Conservation (phyloP, 1,140 invertebrate genomes). For the Brachionus calyciflorus region DNA sequence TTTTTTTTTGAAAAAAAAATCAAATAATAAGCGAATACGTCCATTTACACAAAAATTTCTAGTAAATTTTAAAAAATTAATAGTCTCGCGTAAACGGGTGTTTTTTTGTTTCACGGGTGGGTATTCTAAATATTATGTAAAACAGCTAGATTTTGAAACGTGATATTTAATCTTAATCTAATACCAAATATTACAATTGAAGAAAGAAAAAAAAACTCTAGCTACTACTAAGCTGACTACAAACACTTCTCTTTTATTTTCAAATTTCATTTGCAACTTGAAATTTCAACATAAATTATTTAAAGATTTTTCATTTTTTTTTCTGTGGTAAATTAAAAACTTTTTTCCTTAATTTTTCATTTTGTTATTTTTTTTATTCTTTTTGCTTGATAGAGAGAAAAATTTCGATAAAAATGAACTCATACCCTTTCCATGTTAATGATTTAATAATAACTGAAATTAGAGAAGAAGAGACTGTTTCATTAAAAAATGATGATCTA, state of each 20-base stretch:
- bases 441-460: slow-evolving; percentile 31
- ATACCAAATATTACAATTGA: slow-evolving; percentile 8
- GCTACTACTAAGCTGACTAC: background rate
- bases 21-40: no score
- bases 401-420: background rate
- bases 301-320: no score
- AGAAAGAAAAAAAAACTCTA: no score
- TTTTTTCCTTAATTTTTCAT: no score
- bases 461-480: background rate
- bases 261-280: background rate
- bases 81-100: no score
- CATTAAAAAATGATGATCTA: background rate
- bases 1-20: no score
- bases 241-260: background rate
- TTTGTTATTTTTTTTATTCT: slow-evolving; percentile 5
- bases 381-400: background rate
- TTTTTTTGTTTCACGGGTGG: no score
- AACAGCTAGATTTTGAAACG: no score
- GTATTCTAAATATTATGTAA: no score
- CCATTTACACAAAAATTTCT: no score
- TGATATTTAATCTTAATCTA: background rate
- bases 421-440: background rate
- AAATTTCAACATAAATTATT: slow-evolving; percentile 32
- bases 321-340: no score
- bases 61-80: no score